Evolutionary conservation across 2,888 invertebrate species (phyloP), one percentile per base, ranked within the genome.

Genomic region (Eueremaeus valkanovi): DNA sequence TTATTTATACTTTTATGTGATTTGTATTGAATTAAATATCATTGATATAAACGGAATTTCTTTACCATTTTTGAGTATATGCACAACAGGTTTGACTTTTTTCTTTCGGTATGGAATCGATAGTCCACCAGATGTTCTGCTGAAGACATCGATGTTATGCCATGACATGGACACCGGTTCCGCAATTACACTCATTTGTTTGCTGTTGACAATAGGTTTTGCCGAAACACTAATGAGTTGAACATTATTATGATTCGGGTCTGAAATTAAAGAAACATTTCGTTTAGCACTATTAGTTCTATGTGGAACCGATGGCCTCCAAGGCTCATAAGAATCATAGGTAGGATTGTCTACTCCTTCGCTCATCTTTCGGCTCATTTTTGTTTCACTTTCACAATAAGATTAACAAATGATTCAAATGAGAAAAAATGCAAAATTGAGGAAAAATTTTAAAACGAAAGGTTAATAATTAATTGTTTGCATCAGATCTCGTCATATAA

Each of bases 11-110:
- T n/a, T n/a, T n/a, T n/a, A n/a, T n/a, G n/a, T n/a, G n/a, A n/a
- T n/a, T n/a, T n/a, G n/a, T n/a, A n/a, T 76, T 76, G n/a, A 77
- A 76, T 63, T 77, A 77, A 42, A 42, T 18, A 49, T 49, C 18
- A 49, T 49, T n/a, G 16, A 11, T 49, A 9, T 2, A 58, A 58
- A 58, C 21, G 24, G 27, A 58, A 27, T 24, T 29, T 58, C 5
- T 29, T 58, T 24, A 58, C 58, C 58, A 58, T 58, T 27, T 58
- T 29, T 58, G 21, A 58, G 11, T 5, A 58, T 58, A 27, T 24
- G 24, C 9, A 58, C 58, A 21, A 27, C 13, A n/a, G 29, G 40
- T 8, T 21, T 24, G 3, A 3, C 40, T 3, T 40, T 68, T n/a
- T 68, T 42, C 40, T 24, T 40, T 2, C 16, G 16, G 21, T 24